phyloP scores from a whole-genome alignment of 2,113 vertebrate genomes.

The Microcebus jonahi region DNA sequence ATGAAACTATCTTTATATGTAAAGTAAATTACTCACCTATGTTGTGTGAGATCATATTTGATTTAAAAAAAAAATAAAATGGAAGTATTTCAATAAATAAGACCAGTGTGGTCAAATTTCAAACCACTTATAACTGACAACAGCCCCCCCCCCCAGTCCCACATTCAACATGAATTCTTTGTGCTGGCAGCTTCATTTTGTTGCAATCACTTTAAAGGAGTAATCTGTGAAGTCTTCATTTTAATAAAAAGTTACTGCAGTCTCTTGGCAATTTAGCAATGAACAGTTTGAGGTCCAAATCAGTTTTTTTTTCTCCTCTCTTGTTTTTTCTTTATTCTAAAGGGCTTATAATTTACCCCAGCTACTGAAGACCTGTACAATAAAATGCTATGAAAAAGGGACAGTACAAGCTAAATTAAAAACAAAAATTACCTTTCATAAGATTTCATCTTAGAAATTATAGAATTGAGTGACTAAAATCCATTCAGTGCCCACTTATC shows the following conservation, averaged over 20 bases:
- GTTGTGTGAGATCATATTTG: background rate
- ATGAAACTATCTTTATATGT: background rate
- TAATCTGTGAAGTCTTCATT: background rate
- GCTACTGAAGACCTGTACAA: background rate
- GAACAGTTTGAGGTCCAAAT: background rate
- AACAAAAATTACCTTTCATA: too few relatives aligned
- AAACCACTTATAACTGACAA: background rate
- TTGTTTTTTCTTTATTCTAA: background rate
- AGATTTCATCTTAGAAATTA: conserved; percentile 34
- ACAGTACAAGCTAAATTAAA: too few relatives aligned
- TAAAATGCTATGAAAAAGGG: background rate
- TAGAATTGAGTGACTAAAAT: background rate
- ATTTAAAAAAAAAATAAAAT: background rate
- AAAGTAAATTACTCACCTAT: background rate
- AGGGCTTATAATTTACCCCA: background rate
- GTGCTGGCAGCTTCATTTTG: background rate
- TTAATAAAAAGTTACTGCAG: background rate
- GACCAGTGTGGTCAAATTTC: background rate
- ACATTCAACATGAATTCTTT: background rate
- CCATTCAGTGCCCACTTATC: background rate
- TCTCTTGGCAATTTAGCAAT: conserved; percentile 9
- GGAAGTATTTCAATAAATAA: conserved; percentile 2
- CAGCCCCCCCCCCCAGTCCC: background rate
- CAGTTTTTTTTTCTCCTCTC: background rate
- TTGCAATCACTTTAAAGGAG: background rate